A percentile compares a stretch with the other conserved stretches of the same genome.
Evolutionary conservation across 2,888 invertebrate genomes (phyloP).

Genomic region (Leucoptera coffeella): DNA sequence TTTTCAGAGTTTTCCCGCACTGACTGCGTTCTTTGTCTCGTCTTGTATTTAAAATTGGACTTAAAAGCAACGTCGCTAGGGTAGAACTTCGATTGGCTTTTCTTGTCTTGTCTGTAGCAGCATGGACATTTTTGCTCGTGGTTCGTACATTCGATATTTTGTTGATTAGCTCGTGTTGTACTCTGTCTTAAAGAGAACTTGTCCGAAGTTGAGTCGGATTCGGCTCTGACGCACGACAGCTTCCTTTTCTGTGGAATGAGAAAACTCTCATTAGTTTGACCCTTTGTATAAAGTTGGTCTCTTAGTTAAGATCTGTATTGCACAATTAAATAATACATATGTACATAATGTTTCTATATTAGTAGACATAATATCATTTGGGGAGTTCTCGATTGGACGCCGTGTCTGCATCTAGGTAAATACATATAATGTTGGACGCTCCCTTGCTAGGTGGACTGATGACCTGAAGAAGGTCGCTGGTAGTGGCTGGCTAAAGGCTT

Average conservation of each 20-base stretch:
- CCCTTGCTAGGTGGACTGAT: no score
- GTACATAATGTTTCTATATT: no score
- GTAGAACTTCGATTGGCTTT: conserved; percentile 26
- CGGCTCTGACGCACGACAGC: conserved; percentile 37
- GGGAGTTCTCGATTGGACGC: no score
- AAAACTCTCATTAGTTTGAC: no score
- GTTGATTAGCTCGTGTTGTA: conserved; percentile 24
- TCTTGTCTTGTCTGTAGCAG: conserved; percentile 29
- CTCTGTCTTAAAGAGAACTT: conserved; percentile 32
- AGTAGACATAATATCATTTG: no score
- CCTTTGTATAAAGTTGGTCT: no score
- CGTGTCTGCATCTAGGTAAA: no score
- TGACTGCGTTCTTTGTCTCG: conserved; percentile 40
- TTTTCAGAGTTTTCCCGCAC: conserved; percentile 50
- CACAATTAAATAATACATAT: no score
- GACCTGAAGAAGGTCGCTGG: no score
- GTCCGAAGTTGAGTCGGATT: conserved; percentile 41
- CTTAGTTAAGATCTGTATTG: no score
- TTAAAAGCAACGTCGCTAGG: conserved; percentile 33
- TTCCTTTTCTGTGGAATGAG: conserved; percentile 34
- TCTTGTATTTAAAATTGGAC: conserved; percentile 35
- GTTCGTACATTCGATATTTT: conserved; percentile 25
- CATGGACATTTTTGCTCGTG: conserved; percentile 39
- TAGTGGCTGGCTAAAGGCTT: no score
- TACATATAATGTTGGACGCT: no score